Evolutionary conservation across 2,888 invertebrate species (phyloP), one percentile per base, ranked within the genome.

Genomic region (Labia minor): DNA sequence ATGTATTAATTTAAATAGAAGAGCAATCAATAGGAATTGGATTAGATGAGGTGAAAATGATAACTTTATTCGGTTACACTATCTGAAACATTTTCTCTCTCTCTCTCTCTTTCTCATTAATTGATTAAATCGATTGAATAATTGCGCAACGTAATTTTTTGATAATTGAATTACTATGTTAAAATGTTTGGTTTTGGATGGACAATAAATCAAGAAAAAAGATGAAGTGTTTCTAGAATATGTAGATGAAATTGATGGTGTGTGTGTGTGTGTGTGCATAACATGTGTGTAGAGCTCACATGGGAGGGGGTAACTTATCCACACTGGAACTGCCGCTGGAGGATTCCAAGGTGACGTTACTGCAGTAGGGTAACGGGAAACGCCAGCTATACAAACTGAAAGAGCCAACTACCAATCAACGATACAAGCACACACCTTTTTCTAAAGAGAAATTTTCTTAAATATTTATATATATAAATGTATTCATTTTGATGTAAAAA

Each of bases 291-390:
- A 33, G 63, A 49, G 65, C 62, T 61, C 65, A 65, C n/a, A 61
- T 67, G 8, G 80, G 87, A 87, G 80, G 87, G 76, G 88, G 87
- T 61, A 70, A 65, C 66, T 67, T 68, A 63, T 68, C 70, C 68
- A 64, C 72, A 65, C 71, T 71, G 70, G 72, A 72, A 69, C 72
- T 72, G 66, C 72, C 71, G 66, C 71, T 72, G 79, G 88, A 88
- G 78, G 85, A 84, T 71, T 80, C 78, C 74, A 86, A 85, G 81
- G 86, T 86, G 85, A 86, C 87, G 85, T 90, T 90, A 86, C 91
- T 91, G 88, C 91, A 91, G 91, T 92, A 91, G 86, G 91, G 91
- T 87, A 92, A 89, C 85, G 92, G 91, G 86, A 91, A 92, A 86
- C 91, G 91, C 91, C 91, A 91, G 89, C 91, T 90, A 87, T 91